Evolutionary conservation across 2,888 invertebrate species (phyloP).

Genomic region (Xestobium rufovillosum): DNA sequence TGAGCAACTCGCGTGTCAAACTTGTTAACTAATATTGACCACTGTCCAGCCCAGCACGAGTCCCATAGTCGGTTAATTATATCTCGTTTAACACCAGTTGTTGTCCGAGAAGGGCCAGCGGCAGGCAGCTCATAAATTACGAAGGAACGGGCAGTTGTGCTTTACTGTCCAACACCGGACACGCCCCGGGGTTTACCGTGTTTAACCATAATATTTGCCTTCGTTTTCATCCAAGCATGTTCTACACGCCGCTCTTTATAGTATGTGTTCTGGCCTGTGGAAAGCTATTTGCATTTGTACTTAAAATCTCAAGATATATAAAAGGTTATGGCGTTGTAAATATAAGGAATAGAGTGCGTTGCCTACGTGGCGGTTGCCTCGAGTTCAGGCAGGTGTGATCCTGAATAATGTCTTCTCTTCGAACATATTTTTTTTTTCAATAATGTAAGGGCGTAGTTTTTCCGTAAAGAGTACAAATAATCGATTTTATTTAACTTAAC

Average conservation of each 20-base stretch:
- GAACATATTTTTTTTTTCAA: no score
- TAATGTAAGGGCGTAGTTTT: no score
- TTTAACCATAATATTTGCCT: constrained; percentile 43
- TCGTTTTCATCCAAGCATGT: constrained; percentile 3
- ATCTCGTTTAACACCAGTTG: neutral
- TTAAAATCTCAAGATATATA: no score
- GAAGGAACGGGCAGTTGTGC: constrained; percentile 1
- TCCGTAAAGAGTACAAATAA: no score
- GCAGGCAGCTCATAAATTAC: constrained; percentile 1
- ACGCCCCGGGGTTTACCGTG: constrained; percentile 38
- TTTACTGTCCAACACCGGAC: constrained; percentile 26
- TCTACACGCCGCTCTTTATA: constrained; percentile 1
- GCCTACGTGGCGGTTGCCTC: no score
- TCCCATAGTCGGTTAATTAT: constrained; percentile 1
- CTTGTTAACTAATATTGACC: neutral
- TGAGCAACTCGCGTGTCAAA: neutral
- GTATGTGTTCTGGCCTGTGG: neutral
- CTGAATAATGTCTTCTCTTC: no score
- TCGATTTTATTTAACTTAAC: no score
- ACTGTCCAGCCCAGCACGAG: constrained; percentile 3
- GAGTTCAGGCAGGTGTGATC: no score
- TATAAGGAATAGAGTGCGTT: no score
- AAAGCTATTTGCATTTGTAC: neutral
- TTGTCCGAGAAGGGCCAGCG: constrained; percentile 2
- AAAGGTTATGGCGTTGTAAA: no score